Evolutionary conservation across 2,113 vertebrate species (phyloP), one percentile per base, ranked within the genome.

Genomic region (Pterocles orientalis): DNA sequence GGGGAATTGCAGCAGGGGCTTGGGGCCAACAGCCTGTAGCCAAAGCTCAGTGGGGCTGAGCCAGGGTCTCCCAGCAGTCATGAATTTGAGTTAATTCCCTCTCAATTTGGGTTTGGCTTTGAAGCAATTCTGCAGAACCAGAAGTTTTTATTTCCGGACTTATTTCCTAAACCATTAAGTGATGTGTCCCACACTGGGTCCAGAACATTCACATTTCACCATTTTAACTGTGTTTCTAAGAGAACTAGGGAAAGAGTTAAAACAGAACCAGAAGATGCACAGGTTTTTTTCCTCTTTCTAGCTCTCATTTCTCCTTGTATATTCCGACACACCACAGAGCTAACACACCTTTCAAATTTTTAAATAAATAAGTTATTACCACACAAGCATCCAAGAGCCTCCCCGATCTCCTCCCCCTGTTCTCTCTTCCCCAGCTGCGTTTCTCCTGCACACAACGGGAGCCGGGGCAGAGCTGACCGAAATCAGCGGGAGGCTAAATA

Each of bases 401-500:
- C 23, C 62, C 58, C 3, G 0, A 1, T 56, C 65, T 36, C 88
- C 65, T 90, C 56, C 78, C 18, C 29, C 7, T 41, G 31, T 39
- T 80, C 58, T 54, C 9, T 31, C 54, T 39, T 73, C 56, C 86
- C 79, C 53, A 82, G 88, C 82, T 76, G 87, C 12, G 9, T 33
- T 90, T 71, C 58, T 62, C 8, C 1, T 0, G 0, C 3, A 1
- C 75, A 64, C 50, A 34, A 23, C 3, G 3, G 65, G 39, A 82
- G n/a, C n/a, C 3, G 0, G 31, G 79, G 50, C 65, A 88, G 72
- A 86, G 68, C 51, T 1, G 15, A 20, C 45, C 16, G 0, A 34
- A 43, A 69, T 16, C 82, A 62, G 72, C 34, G 19, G 80, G 80
- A 88, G 36, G 48, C 65, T 89, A 13, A 90, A 79, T 0, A 65